These are phyloP conservation scores for Drosophila austrosaltans DNA, from an alignment of 2,888 invertebrate genomes.

Conservation along the genomic window DNA sequence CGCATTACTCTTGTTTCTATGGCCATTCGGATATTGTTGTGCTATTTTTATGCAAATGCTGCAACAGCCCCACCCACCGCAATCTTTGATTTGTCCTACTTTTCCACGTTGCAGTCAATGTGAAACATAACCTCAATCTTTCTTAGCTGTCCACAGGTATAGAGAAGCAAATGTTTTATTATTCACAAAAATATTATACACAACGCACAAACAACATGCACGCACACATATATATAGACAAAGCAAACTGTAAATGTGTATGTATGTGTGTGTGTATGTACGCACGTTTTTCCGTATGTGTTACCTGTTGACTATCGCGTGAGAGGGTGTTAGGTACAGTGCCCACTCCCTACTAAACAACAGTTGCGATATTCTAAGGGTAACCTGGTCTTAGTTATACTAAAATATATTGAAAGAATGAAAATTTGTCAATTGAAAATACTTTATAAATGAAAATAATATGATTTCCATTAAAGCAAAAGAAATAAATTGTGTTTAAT, in stretches of 20 bases:
- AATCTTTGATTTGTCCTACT: conserved; percentile 45
- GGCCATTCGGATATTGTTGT: conserved; percentile 19
- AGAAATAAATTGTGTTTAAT: no score
- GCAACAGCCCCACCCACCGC: conserved; percentile 23
- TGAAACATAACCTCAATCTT: conserved; percentile 69
- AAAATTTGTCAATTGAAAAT: no score
- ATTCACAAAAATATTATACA: conserved; percentile 1
- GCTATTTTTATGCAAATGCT: conserved; percentile 35
- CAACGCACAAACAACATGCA: neutral
- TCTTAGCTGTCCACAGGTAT: neutral
- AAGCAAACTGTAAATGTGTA: neutral
- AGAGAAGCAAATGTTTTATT: neutral
- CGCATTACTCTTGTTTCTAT: conserved; percentile 39
- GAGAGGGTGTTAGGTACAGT: conserved; percentile 34
- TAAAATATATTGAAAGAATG: no score
- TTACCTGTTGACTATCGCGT: conserved; percentile 42
- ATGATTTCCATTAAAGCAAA: no score
- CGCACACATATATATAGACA: neutral
- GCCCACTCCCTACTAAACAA: neutral
- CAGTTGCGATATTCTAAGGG: no score
- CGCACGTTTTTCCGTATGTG: conserved; percentile 22
- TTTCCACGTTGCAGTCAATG: conserved; percentile 39
- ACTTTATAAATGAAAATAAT: no score
- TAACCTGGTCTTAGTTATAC: no score
- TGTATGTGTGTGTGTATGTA: conserved; percentile 1